These are phyloP conservation scores for Crotalus viridis DNA, from an alignment of 2,113 vertebrate species.

Conservation along the genomic window DNA sequence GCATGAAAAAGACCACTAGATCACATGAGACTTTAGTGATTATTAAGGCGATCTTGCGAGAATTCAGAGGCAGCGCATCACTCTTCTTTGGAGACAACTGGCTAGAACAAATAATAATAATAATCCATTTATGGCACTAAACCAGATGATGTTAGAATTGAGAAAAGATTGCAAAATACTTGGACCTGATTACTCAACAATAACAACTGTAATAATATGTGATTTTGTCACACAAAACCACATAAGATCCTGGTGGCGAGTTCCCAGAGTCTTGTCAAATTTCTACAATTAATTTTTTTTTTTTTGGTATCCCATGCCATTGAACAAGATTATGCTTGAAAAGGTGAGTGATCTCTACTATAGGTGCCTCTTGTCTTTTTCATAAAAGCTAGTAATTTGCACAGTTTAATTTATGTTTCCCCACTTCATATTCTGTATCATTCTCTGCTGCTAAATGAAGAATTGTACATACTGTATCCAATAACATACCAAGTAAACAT, in stretches of 20 bases:
- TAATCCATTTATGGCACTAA: neutral
- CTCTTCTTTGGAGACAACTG: neutral
- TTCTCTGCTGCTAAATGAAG: constrained; percentile 3
- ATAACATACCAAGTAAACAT: neutral
- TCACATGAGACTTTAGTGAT: neutral
- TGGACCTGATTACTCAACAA: neutral
- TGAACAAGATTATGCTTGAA: neutral
- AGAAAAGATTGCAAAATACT: neutral
- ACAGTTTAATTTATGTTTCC: neutral
- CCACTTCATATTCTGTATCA: neutral
- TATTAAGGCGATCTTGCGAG: neutral
- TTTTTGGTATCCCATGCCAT: neutral
- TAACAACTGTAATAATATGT: neutral
- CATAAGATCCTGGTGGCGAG: neutral
- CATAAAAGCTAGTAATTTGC: neutral
- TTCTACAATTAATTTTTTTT: neutral
- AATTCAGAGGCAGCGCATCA: neutral
- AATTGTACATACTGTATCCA: neutral
- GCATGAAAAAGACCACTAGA: neutral
- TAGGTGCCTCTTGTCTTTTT: neutral
- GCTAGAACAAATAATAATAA: neutral
- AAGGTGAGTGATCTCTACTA: neutral
- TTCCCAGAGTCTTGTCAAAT: neutral
- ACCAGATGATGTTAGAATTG: neutral
- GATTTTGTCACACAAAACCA: neutral